These are phyloP conservation scores for Sthenelais limicola DNA, from an alignment of 2,888 invertebrate genomes.

Conservation along the genomic window DNA sequence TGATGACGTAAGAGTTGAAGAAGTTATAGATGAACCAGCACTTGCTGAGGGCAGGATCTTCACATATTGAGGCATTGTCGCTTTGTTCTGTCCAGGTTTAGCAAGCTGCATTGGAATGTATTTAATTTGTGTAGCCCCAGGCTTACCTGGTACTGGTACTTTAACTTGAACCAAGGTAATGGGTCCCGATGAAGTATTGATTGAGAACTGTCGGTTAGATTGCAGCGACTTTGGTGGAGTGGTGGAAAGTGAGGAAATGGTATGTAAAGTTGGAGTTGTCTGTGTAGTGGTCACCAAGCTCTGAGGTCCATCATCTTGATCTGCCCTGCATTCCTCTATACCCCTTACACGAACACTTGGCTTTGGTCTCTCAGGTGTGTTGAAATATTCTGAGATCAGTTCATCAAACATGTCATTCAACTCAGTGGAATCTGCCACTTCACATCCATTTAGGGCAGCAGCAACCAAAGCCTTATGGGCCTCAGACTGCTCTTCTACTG, in stretches of 20 bases:
- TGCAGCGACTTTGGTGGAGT: background rate
- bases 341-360: slow-evolving; percentile 19
- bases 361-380: slow-evolving; percentile 17
- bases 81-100: background rate
- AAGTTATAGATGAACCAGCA: too few species aligned
- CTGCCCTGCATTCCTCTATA: slow-evolving; percentile 15
- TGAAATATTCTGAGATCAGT: slow-evolving; percentile 27
- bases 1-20: too few species aligned
- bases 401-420: slow-evolving; percentile 35
- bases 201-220: background rate
- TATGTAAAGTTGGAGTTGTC: background rate
- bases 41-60: slow-evolving; percentile 5
- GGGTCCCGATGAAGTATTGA: slow-evolving; percentile 16
- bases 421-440: slow-evolving; percentile 30
- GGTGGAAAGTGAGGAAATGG: slow-evolving; percentile 4
- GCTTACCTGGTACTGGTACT: slow-evolving; percentile 27
- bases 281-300: slow-evolving; percentile 25
- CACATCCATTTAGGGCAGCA: slow-evolving; percentile 24
- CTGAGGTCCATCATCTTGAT: slow-evolving; percentile 20
- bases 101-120: slow-evolving; percentile 26
- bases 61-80: slow-evolving; percentile 8
- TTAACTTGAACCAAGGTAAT: slow-evolving; percentile 23
- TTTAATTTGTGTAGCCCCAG: slow-evolving; percentile 24
- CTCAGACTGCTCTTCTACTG: background rate
- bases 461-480: slow-evolving; percentile 16